Evolutionary conservation across 2,113 vertebrate genomes (phyloP).

Genomic region (Hippolais icterina): DNA sequence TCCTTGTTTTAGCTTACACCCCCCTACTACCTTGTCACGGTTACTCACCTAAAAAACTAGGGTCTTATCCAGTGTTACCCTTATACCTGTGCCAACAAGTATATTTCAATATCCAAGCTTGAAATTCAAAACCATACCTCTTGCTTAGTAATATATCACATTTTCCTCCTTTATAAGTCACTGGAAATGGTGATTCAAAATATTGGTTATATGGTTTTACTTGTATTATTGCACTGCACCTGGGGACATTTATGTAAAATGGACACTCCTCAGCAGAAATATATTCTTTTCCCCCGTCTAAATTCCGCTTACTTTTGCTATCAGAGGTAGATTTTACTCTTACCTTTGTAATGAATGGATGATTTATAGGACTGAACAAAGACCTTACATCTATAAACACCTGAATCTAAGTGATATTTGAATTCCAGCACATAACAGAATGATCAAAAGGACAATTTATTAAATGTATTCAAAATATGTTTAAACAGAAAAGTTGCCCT

Average conservation of each 20-base stretch:
- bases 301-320: background rate
- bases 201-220: conserved; percentile 34
- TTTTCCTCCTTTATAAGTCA: conserved; percentile 8
- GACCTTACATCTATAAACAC: background rate
- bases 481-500: background rate
- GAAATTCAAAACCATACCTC: conserved; percentile 14
- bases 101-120: conserved; percentile 4
- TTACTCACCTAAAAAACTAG: background rate
- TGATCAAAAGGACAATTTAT: background rate
- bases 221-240: background rate
- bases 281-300: background rate
- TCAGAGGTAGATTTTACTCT: background rate
- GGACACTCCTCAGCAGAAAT: background rate
- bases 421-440: background rate
- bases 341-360: background rate
- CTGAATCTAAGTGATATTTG: background rate
- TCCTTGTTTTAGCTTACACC: background rate
- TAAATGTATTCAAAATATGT: background rate
- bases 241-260: background rate
- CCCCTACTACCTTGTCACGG: background rate
- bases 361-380: background rate
- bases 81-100: conserved; percentile 11
- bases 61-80: background rate
- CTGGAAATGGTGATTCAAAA: conserved; percentile 28
- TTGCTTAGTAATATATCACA: conserved; percentile 21